These are phyloP conservation scores for Piaya cayana DNA, from an alignment of 2,113 vertebrate species.

Conservation along the genomic window DNA sequence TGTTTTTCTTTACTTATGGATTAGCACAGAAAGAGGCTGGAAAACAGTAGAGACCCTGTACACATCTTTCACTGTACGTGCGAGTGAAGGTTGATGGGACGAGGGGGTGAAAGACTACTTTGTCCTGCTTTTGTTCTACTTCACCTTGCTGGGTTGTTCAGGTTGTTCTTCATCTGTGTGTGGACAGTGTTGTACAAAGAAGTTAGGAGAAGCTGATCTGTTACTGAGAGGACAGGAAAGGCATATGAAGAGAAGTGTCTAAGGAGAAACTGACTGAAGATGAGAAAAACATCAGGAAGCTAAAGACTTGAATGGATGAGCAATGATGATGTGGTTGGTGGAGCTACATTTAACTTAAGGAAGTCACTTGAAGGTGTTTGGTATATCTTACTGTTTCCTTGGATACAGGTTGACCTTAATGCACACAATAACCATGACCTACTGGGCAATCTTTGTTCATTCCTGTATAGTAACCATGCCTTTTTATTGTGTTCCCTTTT, in stretches of 20 bases:
- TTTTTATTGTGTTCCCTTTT: not conserved
- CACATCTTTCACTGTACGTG: accelerated
- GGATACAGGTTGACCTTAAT: not conserved
- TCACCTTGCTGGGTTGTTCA: not conserved
- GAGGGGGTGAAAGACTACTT: not conserved
- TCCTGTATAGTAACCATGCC: not conserved
- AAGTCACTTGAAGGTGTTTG: not conserved
- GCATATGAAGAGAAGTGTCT: not conserved
- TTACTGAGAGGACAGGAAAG: not conserved
- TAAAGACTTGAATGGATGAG: not conserved
- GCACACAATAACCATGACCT: not conserved
- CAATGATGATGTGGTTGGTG: not conserved
- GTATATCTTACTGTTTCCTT: not conserved
- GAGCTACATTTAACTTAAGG: not conserved
- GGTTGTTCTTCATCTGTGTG: not conserved
- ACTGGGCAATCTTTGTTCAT: not conserved
- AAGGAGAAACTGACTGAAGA: not conserved
- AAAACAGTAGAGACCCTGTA: not conserved
- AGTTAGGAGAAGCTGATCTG: not conserved
- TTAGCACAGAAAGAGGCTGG: not conserved
- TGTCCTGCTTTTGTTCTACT: not conserved
- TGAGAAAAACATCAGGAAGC: not conserved
- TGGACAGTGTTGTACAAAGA: not conserved
- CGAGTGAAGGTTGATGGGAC: not conserved
- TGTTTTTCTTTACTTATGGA: not conserved